Evolutionary conservation across 2,888 invertebrate genomes (phyloP), one percentile per base, ranked within the genome.

Genomic region (Lymantria monacha): DNA sequence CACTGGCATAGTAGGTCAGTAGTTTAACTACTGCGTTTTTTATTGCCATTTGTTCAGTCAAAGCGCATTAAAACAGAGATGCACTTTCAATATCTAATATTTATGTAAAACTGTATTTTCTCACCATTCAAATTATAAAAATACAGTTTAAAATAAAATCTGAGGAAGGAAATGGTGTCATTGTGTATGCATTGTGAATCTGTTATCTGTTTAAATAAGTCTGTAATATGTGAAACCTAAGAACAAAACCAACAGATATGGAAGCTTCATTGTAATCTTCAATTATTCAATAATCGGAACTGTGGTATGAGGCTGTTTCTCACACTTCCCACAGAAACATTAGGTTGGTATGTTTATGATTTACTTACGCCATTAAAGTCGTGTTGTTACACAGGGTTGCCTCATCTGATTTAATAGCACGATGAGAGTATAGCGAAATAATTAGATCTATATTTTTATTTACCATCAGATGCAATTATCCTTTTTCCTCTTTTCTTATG

Each of bases 311-410:
- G 38, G 47, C 57, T 48, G 60, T 64, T 79, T 78, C 76, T 67
- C 79, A 75, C 73, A 72, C 68, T 81, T 80, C 77, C 73, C 80
- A 79, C 76, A 75, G 69, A 73, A 78, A 78, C 67, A 66, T 69
- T 66, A 69, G 61, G 62, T 57, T 48, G 33, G 48, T 41, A 30
- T 63, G 63, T 65, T 69, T 76, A 76, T 73, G 76, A 75, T 79
- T 76, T 69, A 72, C 71, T 75, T 74, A 63, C 71, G 66, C 65
- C 69, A 79, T 79, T 75, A 77, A 69, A 69, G 70, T 65, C 62
- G 67, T 59, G 63, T 44, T 59, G 48, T 69, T 62, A 63, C 59
- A 57, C 55, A 66, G 69, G 64, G 70, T 79, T 79, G 66, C 79
- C 60, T 65, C 75, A 78, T 72, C 41, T 56, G 10, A 38, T 38